Evolutionary conservation across 1,140 invertebrate genomes (phyloP), one percentile per base, ranked within the genome.

Genomic region (Brachionus calyciflorus): DNA sequence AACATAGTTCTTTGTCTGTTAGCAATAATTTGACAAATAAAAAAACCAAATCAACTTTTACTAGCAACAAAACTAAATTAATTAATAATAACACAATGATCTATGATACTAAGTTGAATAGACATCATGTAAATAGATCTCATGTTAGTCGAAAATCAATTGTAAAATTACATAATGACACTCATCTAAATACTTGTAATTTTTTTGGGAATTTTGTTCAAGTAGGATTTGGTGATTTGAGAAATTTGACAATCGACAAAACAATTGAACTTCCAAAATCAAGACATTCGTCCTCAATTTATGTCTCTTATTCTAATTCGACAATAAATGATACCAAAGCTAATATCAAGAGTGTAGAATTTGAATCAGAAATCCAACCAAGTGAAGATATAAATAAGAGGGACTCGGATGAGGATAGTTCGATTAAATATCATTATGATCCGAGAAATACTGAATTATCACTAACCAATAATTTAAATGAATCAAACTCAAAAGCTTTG

Each of bases 131-230:
- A 40, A 41, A 19, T 7, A 7, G 9, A 19, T 3, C 19, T 28
- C 41, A 70, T 30, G 40, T 17, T 17, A 70, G 41, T 48, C 68
- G 68, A 21, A 48, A 51, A 26, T 70, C 68, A 19, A 46, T 70
- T 7, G 68, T 70, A 14, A 70, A 48, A 19, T 1, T 70, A 6
- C 9, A 2, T 6, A 9, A 46, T n/a, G 68, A 51, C 21, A 21
- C 44, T 2, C 17, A 17, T 19, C 6, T 30, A 4, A 44, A 19
- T 70, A 6, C 7, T 2, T 21, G n/a, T 24, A n/a, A 41, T 17
- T 3, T 19, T 14, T 40, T 63, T 10, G 21, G 19, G 10, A 41
- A 7, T 40, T 12, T 10, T 14, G 24, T 55, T 14, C 53, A 33
- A 28, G 24, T 14, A 4, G 53, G 53, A 3, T 28, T 24, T 28